Conservation (phyloP, 2,888 invertebrate species). For the Drosophila neutralis region DNA sequence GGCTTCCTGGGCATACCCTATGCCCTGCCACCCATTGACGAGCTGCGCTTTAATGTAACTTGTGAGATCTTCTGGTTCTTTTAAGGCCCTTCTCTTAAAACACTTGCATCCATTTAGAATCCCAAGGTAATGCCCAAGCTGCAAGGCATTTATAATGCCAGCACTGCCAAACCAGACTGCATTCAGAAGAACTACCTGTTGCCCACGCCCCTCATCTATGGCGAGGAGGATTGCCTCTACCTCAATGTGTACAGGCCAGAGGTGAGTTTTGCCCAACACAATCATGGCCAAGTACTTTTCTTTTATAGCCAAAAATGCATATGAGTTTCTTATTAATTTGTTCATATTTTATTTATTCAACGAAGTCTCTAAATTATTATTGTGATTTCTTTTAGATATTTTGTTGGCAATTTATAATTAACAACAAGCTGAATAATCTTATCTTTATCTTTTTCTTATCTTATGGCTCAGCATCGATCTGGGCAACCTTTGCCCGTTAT, state of each 20-base stretch:
- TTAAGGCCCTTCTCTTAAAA: too few relatives aligned
- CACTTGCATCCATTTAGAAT: conserved; percentile 63
- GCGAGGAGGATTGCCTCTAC: conserved; percentile 86
- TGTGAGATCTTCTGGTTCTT: neutral
- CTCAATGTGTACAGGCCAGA: conserved; percentile 84
- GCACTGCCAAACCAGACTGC: conserved; percentile 83
- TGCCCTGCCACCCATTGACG: conserved; percentile 82
- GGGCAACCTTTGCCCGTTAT: conserved; percentile 84
- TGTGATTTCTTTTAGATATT: neutral
- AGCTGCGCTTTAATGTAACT: conserved; percentile 83
- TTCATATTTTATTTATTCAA: neutral
- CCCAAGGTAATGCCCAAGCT: conserved; percentile 76
- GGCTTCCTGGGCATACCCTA: conserved; percentile 84
- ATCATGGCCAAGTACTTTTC: neutral
- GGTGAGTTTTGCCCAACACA: conserved; percentile 18
- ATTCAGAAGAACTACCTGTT: conserved; percentile 86
- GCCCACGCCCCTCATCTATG: conserved; percentile 81
- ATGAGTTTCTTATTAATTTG: neutral
- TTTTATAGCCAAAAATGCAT: neutral
- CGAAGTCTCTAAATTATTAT: neutral
- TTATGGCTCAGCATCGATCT: conserved; percentile 12
- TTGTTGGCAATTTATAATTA: neutral
- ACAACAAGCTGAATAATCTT: neutral
- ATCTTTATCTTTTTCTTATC: neutral
- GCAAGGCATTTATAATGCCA: conserved; percentile 79